Evolutionary conservation across 2,797 vertebrate species (phyloP).

Genomic region (Acrossocheilus fasciatus): DNA sequence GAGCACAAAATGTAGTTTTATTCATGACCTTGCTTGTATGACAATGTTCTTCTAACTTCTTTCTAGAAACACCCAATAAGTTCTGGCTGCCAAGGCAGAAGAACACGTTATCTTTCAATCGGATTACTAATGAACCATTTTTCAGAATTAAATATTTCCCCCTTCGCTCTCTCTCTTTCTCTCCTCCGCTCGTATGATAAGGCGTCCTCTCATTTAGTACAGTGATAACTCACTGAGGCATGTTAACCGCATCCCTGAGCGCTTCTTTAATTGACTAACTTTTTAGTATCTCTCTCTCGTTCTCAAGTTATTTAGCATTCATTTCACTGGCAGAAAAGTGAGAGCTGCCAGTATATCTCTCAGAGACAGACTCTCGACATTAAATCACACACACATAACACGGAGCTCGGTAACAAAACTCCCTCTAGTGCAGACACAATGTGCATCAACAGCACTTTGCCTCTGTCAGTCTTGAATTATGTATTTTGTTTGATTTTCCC

Average conservation of each 20-base stretch:
- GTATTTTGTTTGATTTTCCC: conserved; percentile 50
- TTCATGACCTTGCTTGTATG: conserved; percentile 21
- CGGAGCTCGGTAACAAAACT: conserved; percentile 39
- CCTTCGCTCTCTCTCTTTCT: conserved; percentile 6
- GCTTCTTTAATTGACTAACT: conserved; percentile 61
- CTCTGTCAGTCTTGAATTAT: conserved; percentile 43
- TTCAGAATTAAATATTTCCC: conserved; percentile 49
- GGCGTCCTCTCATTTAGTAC: conserved; percentile 20
- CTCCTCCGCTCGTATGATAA: conserved; percentile 44
- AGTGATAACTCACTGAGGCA: conserved; percentile 44
- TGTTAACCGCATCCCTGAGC: conserved; percentile 53
- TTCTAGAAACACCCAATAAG: conserved; percentile 3
- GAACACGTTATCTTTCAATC: conserved; percentile 44
- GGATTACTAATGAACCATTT: conserved; percentile 50
- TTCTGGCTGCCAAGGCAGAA: conserved; percentile 39
- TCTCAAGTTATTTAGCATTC: conserved; percentile 58
- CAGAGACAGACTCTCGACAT: conserved; percentile 40
- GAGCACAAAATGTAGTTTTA: background rate
- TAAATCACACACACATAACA: conserved; percentile 26
- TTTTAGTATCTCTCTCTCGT: conserved; percentile 52
- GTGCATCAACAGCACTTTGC: conserved; percentile 49
- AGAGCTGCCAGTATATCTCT: conserved; percentile 58
- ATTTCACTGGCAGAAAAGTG: conserved; percentile 48
- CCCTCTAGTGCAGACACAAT: conserved; percentile 41
- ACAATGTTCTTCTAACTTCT: background rate